Conservation (phyloP, 2,113 vertebrate species). For the Sarotherodon lohbergeri region DNA sequence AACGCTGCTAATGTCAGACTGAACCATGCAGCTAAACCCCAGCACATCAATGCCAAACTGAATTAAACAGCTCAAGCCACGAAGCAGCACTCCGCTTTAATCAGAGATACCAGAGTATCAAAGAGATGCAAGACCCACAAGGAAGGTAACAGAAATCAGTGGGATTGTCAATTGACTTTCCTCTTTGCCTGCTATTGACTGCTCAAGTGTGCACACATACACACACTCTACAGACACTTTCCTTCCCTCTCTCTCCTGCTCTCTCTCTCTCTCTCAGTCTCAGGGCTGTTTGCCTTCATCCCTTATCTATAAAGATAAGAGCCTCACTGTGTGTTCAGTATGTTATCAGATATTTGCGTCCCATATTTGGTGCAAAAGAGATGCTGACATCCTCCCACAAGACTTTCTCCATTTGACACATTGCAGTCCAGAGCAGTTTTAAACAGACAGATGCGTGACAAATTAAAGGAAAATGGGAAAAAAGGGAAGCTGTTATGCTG, state of each 20-base stretch:
- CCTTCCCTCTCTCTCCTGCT: not conserved
- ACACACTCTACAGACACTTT: not conserved
- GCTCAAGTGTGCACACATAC: not conserved
- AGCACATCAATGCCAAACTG: not conserved
- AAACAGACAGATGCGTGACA: not conserved
- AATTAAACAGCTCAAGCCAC: not conserved
- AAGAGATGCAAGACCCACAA: constrained; percentile 27
- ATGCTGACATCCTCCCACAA: constrained; percentile 23
- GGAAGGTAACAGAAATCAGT: constrained; percentile 23
- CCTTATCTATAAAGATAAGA: constrained; percentile 56
- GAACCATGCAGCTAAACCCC: not conserved
- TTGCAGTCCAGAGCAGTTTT: not conserved
- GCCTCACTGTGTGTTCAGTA: constrained; percentile 36
- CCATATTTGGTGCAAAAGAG: constrained; percentile 27
- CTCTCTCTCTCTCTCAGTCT: constrained; percentile 1
- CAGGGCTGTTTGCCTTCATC: constrained; percentile 32
- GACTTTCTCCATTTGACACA: not conserved
- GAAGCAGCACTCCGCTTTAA: constrained; percentile 1
- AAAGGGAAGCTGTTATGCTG: not conserved
- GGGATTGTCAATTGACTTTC: constrained; percentile 3
- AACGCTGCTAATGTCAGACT: not conserved
- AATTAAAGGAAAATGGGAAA: not conserved
- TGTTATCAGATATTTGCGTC: constrained; percentile 50
- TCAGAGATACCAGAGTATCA: constrained; percentile 31
- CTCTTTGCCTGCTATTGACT: not conserved